Conservation (phyloP, 2,888 invertebrate genomes). For the Cryptus armator region DNA sequence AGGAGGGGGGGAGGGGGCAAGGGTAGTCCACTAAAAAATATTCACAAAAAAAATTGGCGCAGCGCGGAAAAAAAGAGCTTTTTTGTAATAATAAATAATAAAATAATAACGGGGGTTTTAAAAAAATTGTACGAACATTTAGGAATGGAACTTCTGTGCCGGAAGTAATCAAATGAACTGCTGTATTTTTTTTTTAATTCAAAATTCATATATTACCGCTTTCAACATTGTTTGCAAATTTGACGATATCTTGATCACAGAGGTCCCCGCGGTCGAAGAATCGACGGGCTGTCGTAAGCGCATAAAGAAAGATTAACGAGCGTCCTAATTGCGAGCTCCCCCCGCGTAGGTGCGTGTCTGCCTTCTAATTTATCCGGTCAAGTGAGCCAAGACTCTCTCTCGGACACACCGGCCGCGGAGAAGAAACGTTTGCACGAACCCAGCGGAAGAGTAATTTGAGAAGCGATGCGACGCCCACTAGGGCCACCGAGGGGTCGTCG, state of each 20-base stretch:
- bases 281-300: conserved; percentile 46
- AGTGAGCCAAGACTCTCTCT: conserved; percentile 25
- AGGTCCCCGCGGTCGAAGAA: background rate
- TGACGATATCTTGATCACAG: too few relatives aligned
- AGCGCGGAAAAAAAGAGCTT: too few relatives aligned
- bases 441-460: conserved; percentile 53
- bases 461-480: conserved; percentile 53
- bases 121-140: too few relatives aligned
- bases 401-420: conserved; percentile 4
- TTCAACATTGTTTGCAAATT: too few relatives aligned
- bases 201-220: too few relatives aligned
- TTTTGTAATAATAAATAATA: too few relatives aligned
- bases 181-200: too few relatives aligned
- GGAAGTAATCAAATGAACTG: too few relatives aligned
- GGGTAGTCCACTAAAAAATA: background rate
- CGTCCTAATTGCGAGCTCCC: conserved; percentile 66
- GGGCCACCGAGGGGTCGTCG: conserved; percentile 34
- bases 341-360: conserved; percentile 65
- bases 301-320: conserved; percentile 61
- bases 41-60: background rate
- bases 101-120: too few relatives aligned
- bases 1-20: background rate
- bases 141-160: too few relatives aligned
- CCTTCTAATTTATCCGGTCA: conserved; percentile 66
- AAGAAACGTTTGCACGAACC: conserved; percentile 25